These are phyloP conservation scores for Tupaia tana DNA, from an alignment of 2,113 vertebrate species.

Conservation along the genomic window DNA sequence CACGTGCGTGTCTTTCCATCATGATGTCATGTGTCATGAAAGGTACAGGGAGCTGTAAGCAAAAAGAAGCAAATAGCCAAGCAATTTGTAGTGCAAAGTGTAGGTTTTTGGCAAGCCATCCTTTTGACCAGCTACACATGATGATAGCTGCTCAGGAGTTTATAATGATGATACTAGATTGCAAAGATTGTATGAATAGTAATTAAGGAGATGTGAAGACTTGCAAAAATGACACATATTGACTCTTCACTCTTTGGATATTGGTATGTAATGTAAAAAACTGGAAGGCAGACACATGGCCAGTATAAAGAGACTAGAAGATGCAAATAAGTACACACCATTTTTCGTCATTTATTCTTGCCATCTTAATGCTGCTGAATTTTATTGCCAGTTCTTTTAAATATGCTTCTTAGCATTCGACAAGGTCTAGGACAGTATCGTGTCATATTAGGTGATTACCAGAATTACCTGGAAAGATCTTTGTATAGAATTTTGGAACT, in stretches of 20 bases:
- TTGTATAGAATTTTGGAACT: background rate
- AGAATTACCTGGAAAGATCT: background rate
- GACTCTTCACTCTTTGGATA: background rate
- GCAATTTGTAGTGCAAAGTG: background rate
- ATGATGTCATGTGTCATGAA: background rate
- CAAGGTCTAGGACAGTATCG: background rate
- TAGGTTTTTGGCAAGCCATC: background rate
- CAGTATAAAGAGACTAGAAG: constrained; percentile 16
- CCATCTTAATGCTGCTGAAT: background rate
- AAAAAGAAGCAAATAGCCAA: constrained; percentile 20
- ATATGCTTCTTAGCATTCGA: background rate
- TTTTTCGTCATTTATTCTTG: constrained; percentile 21
- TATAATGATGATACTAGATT: background rate
- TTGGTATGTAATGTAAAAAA: background rate
- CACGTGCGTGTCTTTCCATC: background rate
- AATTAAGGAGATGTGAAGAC: background rate
- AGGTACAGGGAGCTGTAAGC: background rate
- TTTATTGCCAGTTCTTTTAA: constrained; percentile 38
- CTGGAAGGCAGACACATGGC: background rate
- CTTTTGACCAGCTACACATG: background rate
- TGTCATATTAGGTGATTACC: background rate
- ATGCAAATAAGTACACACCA: background rate
- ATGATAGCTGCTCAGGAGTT: background rate
- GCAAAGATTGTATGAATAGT: background rate
- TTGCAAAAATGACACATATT: background rate